Base-by-base conservation (phyloP, 2,113 vertebrate genomes). In the Recurvirostra avosetta region DNA sequence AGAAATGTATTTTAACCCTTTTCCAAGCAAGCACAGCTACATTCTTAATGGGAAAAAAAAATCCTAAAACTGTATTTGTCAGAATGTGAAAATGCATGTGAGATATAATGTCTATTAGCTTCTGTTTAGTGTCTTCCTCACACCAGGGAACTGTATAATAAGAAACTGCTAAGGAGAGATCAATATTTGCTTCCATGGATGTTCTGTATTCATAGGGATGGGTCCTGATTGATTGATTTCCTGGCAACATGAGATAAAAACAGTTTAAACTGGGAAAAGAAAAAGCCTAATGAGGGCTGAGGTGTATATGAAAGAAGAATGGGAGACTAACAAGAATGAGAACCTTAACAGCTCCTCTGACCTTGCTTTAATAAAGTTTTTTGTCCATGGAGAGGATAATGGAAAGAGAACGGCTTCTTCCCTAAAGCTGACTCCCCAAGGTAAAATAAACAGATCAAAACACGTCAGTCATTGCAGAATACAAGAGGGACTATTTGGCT, bases 81-180 rank as follows among this genome's bases (percentile, higher is more conserved):
- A 86, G 72, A 84, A 80, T 11, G 16, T 58, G 53, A 79, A 90
- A 94, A 83, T 45, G 5, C n/a, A 59, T 21, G 56, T 32, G 50
- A 90, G 62, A 66, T 55, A 45, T 49, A 67, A 95, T 68, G 53
- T 73, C 52, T 50, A 29, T 78, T 81, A 84, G 6, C 18, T 92
- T 96, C 58, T 96, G 27, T 74, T 95, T 91, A 94, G n/a, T 20
- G 7, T 80, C 50, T 63, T 77, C 38, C 22, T 92, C 65, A 77
- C 74, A 66, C 36, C 56, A 63, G 77, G 41, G 21, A 91, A 50
- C 30, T 45, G 41, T 50, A 41, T 67, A 92, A 86, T 53, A 90
- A 81, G 63, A 76, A 75, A 68, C 6, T 90, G 15, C 18, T 65
- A 81, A 75, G 50, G 16, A 80, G 26, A 91, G 65, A 92, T 95